Evolutionary conservation across 2,797 vertebrate species (phyloP), one percentile per base, ranked within the genome.

Genomic region (Channa striata): DNA sequence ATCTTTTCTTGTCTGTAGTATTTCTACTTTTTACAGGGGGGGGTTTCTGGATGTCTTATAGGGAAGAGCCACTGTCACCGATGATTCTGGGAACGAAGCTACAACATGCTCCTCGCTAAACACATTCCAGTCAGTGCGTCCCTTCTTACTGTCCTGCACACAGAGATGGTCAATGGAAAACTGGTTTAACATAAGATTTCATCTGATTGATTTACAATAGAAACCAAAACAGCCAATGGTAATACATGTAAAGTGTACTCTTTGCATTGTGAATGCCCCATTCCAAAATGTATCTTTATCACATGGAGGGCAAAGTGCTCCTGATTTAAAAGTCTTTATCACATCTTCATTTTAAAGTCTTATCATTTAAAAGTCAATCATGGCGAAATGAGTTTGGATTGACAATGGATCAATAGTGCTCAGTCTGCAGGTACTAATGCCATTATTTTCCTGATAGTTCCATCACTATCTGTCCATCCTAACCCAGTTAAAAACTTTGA

Each of bases 281-380:
- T 51, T 54, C 68, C 69, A 57, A 77, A 84, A 82, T 59, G 59
- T 70, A 52, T 37, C 84, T 78, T 88, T 88, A 90, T 91, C 89
- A 83, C 86, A 73, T 80, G 67, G 74, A 85, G 89, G 87, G 50
- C 86, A 92, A 91, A 91, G 89, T 87, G 86, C 88, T 90, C 82
- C 88, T 87, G 75, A 83, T 89, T 90, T 83, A 34, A 90, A 90
- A 87, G 91, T 93, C 89, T 87, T 92, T 93, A 92, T 92, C 92
- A 85, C 90, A 47, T 90, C 81, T 88, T 87, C 77, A 83, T 89
- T 90, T 83, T 43, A 90, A 90, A 87, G 89, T 93, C 89, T 87
- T 93, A 92, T 93, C 92, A 83, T 88, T 21, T 10, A 47, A 20
- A 48, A 68, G 81, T 91, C 85, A 87, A 88, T 91, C 87, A 60